Evolutionary conservation across 2,797 vertebrate species (phyloP).

Genomic region (Myotis pilosus): DNA sequence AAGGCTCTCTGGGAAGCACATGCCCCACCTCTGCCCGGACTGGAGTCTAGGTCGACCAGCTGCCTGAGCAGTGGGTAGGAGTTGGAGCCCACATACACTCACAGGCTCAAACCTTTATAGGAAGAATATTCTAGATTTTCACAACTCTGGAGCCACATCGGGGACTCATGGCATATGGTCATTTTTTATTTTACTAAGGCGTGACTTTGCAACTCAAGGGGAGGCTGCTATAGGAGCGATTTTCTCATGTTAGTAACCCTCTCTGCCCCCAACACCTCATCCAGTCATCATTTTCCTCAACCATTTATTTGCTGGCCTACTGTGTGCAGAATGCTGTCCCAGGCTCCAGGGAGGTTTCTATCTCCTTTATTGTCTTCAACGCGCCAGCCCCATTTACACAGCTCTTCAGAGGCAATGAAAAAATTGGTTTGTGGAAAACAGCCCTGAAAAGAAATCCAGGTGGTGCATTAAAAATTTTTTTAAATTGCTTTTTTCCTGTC

Average conservation of each 20-base stretch:
- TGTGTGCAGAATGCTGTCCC: background rate
- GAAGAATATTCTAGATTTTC: background rate
- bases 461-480: background rate
- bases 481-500: background rate
- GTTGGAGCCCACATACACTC: background rate
- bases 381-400: background rate
- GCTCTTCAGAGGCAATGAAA: background rate
- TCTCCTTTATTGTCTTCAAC: background rate
- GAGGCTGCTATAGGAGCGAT: background rate
- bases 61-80: background rate
- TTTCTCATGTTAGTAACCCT: background rate
- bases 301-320: background rate
- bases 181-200: background rate
- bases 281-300: background rate
- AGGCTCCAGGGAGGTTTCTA: fast-evolving
- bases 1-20: background rate
- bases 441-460: constrained; percentile 38
- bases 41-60: background rate
- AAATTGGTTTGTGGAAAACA: constrained; percentile 23
- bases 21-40: background rate
- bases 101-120: background rate
- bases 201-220: background rate
- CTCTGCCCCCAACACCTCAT: background rate
- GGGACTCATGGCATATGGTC: too few species aligned
- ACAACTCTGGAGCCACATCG: background rate